Conservation (phyloP, 2,888 invertebrate genomes). For the Orthosia gracilis region DNA sequence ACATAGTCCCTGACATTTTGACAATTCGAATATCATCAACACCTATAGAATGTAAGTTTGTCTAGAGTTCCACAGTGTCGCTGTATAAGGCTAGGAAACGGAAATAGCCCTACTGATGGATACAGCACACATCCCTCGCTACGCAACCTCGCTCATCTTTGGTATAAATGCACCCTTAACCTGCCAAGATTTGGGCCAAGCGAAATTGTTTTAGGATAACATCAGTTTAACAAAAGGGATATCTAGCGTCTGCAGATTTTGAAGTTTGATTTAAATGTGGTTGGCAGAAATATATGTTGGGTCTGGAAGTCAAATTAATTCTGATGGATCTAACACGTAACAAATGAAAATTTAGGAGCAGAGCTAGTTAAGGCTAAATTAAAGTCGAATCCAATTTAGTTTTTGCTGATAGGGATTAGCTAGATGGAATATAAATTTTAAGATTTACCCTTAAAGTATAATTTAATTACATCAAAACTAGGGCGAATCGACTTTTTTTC, state of each 20-base stretch:
- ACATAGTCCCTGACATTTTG: no score
- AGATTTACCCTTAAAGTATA: no score
- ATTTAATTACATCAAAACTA: no score
- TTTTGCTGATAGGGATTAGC: background rate
- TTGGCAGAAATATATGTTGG: background rate
- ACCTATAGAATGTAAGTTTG: no score
- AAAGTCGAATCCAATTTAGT: background rate
- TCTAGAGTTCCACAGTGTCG: no score
- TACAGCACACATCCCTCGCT: no score
- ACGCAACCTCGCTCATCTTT: background rate
- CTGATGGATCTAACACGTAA: background rate
- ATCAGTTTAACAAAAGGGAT: constrained; percentile 21
- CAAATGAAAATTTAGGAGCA: background rate
- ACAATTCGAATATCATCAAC: no score
- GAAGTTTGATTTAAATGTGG: background rate
- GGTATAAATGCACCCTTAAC: background rate
- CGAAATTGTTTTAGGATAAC: constrained; percentile 37
- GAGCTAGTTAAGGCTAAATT: background rate
- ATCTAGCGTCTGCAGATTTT: background rate
- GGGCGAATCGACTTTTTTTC: no score
- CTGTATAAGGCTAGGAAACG: no score
- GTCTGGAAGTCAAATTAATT: background rate
- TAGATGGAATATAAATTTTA: no score
- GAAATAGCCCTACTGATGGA: no score
- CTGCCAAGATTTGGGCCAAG: constrained; percentile 23